These are phyloP conservation scores for Ditula angustiorana DNA, from an alignment of 2,888 invertebrate genomes.

Conservation along the genomic window DNA sequence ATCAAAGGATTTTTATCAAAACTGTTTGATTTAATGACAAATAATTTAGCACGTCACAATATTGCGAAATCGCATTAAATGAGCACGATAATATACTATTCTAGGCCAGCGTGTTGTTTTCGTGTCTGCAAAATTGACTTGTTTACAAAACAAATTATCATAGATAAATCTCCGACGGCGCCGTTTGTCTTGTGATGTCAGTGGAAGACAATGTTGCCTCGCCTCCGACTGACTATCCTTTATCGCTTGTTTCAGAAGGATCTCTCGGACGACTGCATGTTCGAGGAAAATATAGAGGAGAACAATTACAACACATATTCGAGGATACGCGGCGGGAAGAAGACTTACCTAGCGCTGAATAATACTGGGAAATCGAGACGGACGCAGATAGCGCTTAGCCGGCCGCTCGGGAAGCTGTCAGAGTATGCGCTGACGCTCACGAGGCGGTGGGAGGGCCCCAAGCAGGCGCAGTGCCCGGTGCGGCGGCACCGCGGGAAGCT, in stretches of 20 bases:
- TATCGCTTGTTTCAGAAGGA: constrained; percentile 91
- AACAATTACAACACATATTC: constrained; percentile 95
- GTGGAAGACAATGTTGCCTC: constrained; percentile 21
- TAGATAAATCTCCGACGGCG: constrained; percentile 24
- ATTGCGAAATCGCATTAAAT: constrained; percentile 26
- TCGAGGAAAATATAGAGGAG: constrained; percentile 94
- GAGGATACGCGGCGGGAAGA: constrained; percentile 87
- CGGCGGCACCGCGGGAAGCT: constrained; percentile 76
- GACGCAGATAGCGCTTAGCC: constrained; percentile 88
- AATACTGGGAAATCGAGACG: constrained; percentile 89
- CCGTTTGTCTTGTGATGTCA: constrained; percentile 24
- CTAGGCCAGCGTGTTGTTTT: constrained; percentile 32
- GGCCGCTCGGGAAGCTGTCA: constrained; percentile 90
- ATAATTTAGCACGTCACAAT: constrained; percentile 30
- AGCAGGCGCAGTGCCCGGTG: constrained; percentile 69
- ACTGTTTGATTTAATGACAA: constrained; percentile 7
- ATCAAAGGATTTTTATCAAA: constrained; percentile 28
- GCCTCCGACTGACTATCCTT: constrained; percentile 52
- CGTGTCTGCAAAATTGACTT: constrained; percentile 32
- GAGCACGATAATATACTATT: constrained; percentile 30
- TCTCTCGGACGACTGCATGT: constrained; percentile 93
- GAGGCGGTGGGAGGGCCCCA: constrained; percentile 68
- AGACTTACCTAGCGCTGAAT: constrained; percentile 92
- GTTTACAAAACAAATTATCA: constrained; percentile 37
- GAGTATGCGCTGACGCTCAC: constrained; percentile 89